Percentiles rank a stretch among this genome's conserved stretches.
Evolutionary conservation across 1,140 invertebrate genomes (phyloP).

Genomic region (Melitaea cinxia): DNA sequence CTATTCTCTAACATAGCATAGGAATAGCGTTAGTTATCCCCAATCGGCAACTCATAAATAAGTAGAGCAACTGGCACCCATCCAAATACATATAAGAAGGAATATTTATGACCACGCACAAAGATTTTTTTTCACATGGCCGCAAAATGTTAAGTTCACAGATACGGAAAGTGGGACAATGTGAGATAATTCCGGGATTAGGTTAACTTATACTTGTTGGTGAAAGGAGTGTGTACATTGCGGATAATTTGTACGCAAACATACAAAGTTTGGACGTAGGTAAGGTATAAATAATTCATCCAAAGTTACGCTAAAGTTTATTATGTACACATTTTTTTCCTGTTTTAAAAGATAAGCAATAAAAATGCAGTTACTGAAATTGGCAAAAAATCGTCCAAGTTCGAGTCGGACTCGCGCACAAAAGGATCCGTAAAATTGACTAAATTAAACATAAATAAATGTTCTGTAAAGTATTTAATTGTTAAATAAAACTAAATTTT

Average conservation of each 20-base stretch:
- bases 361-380: too few relatives aligned
- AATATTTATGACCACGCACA: slow-evolving; percentile 34
- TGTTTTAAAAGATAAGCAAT: too few relatives aligned
- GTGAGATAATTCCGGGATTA: slow-evolving; percentile 37
- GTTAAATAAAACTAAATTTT: too few relatives aligned
- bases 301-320: slow-evolving; percentile 4
- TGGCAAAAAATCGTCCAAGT: too few relatives aligned
- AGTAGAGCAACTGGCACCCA: slow-evolving; percentile 31
- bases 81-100: slow-evolving; percentile 35
- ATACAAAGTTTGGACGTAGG: slow-evolving; percentile 3
- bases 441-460: too few relatives aligned
- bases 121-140: slow-evolving; percentile 22
- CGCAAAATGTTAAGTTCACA: slow-evolving; percentile 20
- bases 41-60: slow-evolving; percentile 29
- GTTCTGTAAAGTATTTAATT: too few relatives aligned
- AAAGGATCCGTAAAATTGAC: too few relatives aligned
- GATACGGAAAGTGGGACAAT: slow-evolving; percentile 38
- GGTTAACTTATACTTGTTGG: slow-evolving; percentile 30
- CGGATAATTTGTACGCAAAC: slow-evolving; percentile 24
- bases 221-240: slow-evolving; percentile 30
- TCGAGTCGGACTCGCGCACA: too few relatives aligned
- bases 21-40: slow-evolving; percentile 15
- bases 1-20: slow-evolving; percentile 5
- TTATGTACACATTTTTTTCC: neutral
- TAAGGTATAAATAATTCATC: neutral